Percentiles rank a stretch among this genome's conserved stretches.
Conservation (phyloP, 2,113 vertebrate genomes). For the Ranitomeya imitator region DNA sequence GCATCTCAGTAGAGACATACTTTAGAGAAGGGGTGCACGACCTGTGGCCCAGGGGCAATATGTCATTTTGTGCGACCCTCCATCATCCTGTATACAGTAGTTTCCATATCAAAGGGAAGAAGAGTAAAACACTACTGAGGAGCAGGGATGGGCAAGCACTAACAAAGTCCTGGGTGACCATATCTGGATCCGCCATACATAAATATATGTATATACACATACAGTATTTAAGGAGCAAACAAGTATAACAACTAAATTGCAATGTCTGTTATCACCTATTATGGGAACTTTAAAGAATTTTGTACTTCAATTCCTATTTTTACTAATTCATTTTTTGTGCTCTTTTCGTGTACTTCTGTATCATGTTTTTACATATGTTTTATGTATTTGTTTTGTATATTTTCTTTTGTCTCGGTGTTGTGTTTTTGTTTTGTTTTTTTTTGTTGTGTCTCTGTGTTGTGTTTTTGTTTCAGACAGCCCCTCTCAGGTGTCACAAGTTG, state of each 20-base stretch:
- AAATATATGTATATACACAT: no score
- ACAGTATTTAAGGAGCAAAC: background rate
- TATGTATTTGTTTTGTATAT: conserved; percentile 19
- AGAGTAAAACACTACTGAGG: no score
- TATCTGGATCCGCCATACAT: no score
- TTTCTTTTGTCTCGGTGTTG: conserved; percentile 1
- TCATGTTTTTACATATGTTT: conserved; percentile 3
- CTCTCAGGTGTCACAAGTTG: conserved; percentile 80
- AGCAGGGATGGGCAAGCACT: no score
- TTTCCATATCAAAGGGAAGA: no score
- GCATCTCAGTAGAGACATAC: no score
- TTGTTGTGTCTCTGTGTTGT: conserved; percentile 32
- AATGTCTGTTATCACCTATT: background rate
- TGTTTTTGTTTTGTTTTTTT: background rate
- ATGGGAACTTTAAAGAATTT: background rate
- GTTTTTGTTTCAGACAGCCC: conserved; percentile 82
- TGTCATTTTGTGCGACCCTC: no score
- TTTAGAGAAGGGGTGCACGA: no score
- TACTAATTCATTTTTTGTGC: conserved; percentile 13
- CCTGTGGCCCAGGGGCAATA: no score
- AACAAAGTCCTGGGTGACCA: no score
- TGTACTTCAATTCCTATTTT: background rate
- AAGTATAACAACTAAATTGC: background rate
- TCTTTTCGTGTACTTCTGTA: background rate
- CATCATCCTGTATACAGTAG: no score